phyloP scores from a whole-genome alignment of 35 echinoderm and acorn worm genomes.

The Anneissia japonica region DNA sequence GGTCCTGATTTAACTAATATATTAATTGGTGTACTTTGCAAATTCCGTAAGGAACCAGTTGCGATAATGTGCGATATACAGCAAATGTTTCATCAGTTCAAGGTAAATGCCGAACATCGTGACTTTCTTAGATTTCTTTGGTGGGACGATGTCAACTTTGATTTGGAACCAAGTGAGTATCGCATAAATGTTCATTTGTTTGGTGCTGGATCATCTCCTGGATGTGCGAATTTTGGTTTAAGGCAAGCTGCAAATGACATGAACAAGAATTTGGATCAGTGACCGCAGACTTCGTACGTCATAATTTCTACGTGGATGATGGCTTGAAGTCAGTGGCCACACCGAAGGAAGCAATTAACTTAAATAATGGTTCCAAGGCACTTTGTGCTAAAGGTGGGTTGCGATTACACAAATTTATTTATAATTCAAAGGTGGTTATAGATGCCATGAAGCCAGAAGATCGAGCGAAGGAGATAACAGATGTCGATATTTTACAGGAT shows the following conservation, averaged over 20 bases:
- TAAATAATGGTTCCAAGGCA: background rate
- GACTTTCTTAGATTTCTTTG: slow-evolving; percentile 58
- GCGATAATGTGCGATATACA: slow-evolving; percentile 52
- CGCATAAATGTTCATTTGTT: slow-evolving; percentile 56
- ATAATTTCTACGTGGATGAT: slow-evolving; percentile 58
- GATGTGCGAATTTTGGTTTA: slow-evolving; percentile 47
- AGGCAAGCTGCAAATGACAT: slow-evolving; percentile 23
- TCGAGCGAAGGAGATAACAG: too few relatives aligned
- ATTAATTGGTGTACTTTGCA: slow-evolving; percentile 19
- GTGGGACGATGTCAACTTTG: slow-evolving; percentile 45
- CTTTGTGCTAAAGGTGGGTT: too few relatives aligned
- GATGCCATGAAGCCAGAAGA: too few relatives aligned
- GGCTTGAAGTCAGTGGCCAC: slow-evolving; percentile 37
- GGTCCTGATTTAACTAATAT: slow-evolving; percentile 29
- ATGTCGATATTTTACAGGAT: too few relatives aligned
- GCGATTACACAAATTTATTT: too few relatives aligned
- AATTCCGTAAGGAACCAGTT: background rate
- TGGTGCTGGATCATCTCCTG: slow-evolving; percentile 50
- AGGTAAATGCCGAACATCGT: slow-evolving; percentile 38
- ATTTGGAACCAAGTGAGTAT: slow-evolving; percentile 2
- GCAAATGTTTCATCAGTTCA: slow-evolving; percentile 47
- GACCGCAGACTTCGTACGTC: slow-evolving; percentile 16
- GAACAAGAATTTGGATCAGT: slow-evolving; percentile 38
- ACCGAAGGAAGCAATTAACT: slow-evolving; percentile 32
- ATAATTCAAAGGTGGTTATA: too few relatives aligned